phyloP scores from a whole-genome alignment of 2,888 invertebrate genomes.

The Scaptomyza reducta region DNA sequence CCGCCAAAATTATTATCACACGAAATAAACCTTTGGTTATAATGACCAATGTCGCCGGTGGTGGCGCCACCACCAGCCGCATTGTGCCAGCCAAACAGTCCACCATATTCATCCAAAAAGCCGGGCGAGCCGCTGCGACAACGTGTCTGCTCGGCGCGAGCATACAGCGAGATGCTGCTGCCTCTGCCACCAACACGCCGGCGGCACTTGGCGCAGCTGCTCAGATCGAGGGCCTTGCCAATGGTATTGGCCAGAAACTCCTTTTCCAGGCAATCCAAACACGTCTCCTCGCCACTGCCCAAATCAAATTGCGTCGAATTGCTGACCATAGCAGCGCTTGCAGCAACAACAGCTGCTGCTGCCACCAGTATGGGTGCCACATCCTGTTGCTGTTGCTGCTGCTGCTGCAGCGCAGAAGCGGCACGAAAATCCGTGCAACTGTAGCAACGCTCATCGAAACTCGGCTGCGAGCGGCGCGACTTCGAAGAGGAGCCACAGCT shows the following conservation, averaged over 20 bases:
- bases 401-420: conserved; percentile 29
- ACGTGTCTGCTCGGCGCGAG: conserved; percentile 59
- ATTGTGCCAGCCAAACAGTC: conserved; percentile 60
- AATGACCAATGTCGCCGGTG: conserved; percentile 38
- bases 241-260: conserved; percentile 83
- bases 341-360: conserved; percentile 60
- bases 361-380: conserved; percentile 63
- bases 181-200: conserved; percentile 56
- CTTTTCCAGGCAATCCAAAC: conserved; percentile 83
- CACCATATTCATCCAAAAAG: conserved; percentile 55
- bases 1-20: conserved; percentile 80
- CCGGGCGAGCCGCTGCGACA: conserved; percentile 74
- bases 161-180: conserved; percentile 68
- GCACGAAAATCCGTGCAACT: conserved; percentile 80
- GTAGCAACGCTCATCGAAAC: conserved; percentile 80
- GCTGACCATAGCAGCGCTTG: conserved; percentile 49
- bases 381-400: conserved; percentile 35
- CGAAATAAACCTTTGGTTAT: conserved; percentile 77
- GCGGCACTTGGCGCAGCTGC: conserved; percentile 80
- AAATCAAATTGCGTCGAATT: conserved; percentile 65
- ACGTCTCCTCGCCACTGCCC: conserved; percentile 79
- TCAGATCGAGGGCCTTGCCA: conserved; percentile 81
- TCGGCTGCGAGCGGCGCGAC: conserved; percentile 75
- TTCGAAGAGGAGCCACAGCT: conserved; percentile 65
- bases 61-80: conserved; percentile 22